phyloP scores from a whole-genome alignment of 2,888 invertebrate species.

The Hydroisotoma schaefferi region DNA sequence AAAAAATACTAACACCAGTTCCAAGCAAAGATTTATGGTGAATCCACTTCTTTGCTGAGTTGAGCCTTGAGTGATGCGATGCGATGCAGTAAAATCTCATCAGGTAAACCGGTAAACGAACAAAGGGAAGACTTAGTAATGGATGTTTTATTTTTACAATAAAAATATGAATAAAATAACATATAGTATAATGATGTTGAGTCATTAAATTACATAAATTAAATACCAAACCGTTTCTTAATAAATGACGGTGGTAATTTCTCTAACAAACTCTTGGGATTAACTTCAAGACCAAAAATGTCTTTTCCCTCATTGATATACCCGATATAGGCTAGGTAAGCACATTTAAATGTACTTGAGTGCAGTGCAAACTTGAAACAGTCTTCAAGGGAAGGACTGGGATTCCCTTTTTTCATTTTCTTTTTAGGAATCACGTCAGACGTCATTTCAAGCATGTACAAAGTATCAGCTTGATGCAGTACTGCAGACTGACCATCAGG shows the following conservation, averaged over 20 bases:
- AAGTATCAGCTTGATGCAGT: constrained; percentile 33
- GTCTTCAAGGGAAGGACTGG: background rate
- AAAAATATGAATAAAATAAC: background rate
- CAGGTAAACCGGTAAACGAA: background rate
- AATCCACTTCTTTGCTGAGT: constrained; percentile 41
- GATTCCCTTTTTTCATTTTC: constrained; percentile 2
- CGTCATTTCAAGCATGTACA: constrained; percentile 37
- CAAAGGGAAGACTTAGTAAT: background rate
- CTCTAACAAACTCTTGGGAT: constrained; percentile 41
- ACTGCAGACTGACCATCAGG: constrained; percentile 27
- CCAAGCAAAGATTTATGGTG: constrained; percentile 20
- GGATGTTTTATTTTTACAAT: background rate
- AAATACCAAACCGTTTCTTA: constrained; percentile 43
- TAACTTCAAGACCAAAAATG: constrained; percentile 42
- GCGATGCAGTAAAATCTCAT: background rate
- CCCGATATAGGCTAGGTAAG: constrained; percentile 36
- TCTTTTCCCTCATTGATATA: constrained; percentile 27
- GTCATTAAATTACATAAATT: constrained; percentile 19
- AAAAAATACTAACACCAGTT: too few species aligned
- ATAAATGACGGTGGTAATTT: constrained; percentile 46
- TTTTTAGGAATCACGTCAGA: background rate
- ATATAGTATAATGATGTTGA: background rate
- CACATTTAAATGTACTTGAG: constrained; percentile 34
- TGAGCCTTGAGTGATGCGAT: background rate
- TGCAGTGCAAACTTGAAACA: constrained; percentile 11